Evolutionary conservation across 2,113 vertebrate species (phyloP).

Genomic region (Onychorhynchus coronatus): DNA sequence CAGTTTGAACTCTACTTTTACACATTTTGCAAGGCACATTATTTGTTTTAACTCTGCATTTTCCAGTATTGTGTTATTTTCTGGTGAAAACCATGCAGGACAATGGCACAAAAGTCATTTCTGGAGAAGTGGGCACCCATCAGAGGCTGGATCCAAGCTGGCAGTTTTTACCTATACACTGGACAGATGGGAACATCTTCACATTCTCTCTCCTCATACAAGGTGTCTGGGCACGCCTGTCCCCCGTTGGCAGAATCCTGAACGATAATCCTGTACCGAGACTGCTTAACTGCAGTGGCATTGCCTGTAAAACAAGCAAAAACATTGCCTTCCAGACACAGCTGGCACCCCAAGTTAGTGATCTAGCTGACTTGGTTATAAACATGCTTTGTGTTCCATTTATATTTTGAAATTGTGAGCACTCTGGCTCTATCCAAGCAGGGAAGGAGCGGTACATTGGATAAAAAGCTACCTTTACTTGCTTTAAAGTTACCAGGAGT

Average conservation of each 20-base stretch:
- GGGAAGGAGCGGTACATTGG: background rate
- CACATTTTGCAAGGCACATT: background rate
- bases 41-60: background rate
- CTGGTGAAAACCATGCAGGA: background rate
- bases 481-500: background rate
- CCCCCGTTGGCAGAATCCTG: conserved; percentile 85
- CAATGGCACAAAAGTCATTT: background rate
- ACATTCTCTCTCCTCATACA: conserved; percentile 95
- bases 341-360: background rate
- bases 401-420: background rate
- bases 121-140: background rate
- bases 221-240: conserved; percentile 90
- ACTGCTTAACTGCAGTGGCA: conserved; percentile 80
- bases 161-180: conserved; percentile 79
- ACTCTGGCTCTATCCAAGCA: background rate
- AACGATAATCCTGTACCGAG: conserved; percentile 86
- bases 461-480: background rate
- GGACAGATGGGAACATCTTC: conserved; percentile 85
- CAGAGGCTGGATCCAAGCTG: background rate
- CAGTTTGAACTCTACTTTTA: background rate
- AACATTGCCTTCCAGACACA: background rate
- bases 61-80: background rate
- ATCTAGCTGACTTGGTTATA: background rate
- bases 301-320: conserved; percentile 78
- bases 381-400: background rate